A percentile compares a stretch with the other conserved stretches of the same genome.
Evolutionary conservation across 1,140 invertebrate genomes (phyloP).

Genomic region (Sitobion miscanthi): DNA sequence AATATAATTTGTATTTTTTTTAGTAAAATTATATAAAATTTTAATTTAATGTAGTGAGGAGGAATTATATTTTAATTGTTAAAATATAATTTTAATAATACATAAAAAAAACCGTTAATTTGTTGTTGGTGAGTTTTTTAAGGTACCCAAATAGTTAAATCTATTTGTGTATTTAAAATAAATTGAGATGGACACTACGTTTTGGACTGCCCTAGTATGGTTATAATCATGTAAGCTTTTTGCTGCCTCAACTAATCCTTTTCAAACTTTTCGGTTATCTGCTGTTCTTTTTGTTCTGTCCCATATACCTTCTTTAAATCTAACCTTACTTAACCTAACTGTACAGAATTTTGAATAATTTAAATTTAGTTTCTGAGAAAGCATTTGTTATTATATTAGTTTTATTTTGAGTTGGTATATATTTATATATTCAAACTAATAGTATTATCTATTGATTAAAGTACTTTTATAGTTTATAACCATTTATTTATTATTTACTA

Average conservation of each 20-base stretch:
- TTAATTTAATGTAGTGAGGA: neutral
- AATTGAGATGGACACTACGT: too few species aligned
- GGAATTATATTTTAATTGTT: neutral
- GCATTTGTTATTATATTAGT: neutral
- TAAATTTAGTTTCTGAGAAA: neutral
- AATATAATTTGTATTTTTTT: neutral
- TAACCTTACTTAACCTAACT: neutral
- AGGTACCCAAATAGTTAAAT: too few species aligned
- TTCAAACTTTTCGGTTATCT: neutral
- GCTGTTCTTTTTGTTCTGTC: neutral
- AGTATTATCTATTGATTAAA: neutral
- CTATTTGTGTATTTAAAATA: too few species aligned
- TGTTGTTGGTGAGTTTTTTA: neutral
- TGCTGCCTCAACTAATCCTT: neutral
- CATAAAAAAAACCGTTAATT: neutral
- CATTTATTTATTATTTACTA: neutral
- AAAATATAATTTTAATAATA: neutral
- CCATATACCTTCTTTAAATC: neutral
- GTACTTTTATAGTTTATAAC: slow-evolving; percentile 2
- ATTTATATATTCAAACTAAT: neutral
- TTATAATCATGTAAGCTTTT: neutral
- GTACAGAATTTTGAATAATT: neutral
- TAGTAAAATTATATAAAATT: neutral
- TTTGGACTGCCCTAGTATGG: neutral
- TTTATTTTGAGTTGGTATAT: neutral